phyloP scores from a whole-genome alignment of 2,888 invertebrate species.

The Sarcophaga subvicina region DNA sequence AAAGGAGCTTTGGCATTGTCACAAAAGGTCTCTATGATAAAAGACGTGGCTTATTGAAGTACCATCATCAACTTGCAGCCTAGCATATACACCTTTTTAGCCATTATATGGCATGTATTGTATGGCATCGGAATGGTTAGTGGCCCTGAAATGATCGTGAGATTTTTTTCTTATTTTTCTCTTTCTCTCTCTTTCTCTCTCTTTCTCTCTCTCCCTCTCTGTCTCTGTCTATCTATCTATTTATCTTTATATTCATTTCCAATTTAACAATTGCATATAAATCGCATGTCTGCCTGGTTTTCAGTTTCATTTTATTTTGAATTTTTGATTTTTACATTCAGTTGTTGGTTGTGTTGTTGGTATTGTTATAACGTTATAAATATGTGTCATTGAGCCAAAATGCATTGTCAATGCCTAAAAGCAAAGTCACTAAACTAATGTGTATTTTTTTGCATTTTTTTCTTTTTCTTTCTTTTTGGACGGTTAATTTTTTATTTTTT shows the following conservation, averaged over 20 bases:
- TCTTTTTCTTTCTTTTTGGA: neutral
- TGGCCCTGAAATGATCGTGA: slow-evolving; percentile 64
- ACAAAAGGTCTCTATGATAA: slow-evolving; percentile 40
- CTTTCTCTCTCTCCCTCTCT: too few species aligned
- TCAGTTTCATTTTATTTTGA: slow-evolving; percentile 26
- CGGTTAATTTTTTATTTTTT: neutral
- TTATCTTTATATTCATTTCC: slow-evolving; percentile 17
- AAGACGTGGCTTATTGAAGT: slow-evolving; percentile 31
- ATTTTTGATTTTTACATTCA: slow-evolving; percentile 13
- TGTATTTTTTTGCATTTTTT: slow-evolving; percentile 31
- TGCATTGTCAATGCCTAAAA: slow-evolving; percentile 60
- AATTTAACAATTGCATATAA: slow-evolving; percentile 60
- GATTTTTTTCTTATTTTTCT: slow-evolving; percentile 60
- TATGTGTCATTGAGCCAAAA: slow-evolving; percentile 71
- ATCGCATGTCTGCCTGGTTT: slow-evolving; percentile 61
- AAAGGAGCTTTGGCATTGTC: slow-evolving; percentile 37
- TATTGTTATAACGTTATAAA: slow-evolving; percentile 53
- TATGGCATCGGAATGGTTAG: slow-evolving; percentile 24
- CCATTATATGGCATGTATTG: neutral
- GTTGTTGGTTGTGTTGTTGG: slow-evolving; percentile 20
- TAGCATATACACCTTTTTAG: neutral
- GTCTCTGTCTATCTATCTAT: too few species aligned
- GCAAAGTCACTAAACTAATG: slow-evolving; percentile 62
- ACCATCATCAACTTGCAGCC: neutral
- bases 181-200: neutral